Evolutionary conservation across 2,113 vertebrate genomes (phyloP), one percentile per base, ranked within the genome.

Genomic region (Pachyramphus minor): DNA sequence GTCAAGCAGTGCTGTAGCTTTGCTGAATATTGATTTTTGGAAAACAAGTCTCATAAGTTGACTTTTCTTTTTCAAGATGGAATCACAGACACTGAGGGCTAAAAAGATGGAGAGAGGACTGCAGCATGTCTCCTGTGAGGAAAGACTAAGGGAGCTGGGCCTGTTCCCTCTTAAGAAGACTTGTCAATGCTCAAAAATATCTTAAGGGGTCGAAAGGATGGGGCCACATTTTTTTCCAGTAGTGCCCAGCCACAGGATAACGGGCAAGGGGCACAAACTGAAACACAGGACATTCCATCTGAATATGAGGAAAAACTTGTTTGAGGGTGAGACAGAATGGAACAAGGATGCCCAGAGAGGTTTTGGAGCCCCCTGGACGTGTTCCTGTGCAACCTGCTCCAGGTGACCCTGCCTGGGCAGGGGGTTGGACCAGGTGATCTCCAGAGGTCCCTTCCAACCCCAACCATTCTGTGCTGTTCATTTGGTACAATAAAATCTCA

Each of bases 21-120:
- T 90, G 67, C 56, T 81, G 79, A 93, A 75, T 68, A 94, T 1
- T 31, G 27, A 60, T 39, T 74, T 91, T 75, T 88, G 53, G 49
- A 71, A 79, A 58, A 80, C 6, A 42, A 22, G 22, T 47, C 92
- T 84, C 82, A 8, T 13, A 82, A 89, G 63, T 79, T 74, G 44
- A 80, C 16, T 71, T 83, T 72, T 83, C 80, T 95, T 22, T 93
- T 81, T 87, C 44, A 62, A 84, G 94, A 90, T 44, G 79, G 90
- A 96, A 96, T 96, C 73, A 89, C 45, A 95, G 47, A 33, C 62
- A 44, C 14, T 24, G 42, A 42, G 22, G 31, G 33, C 10, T 77
- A 58, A 4, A 63, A 63, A 71, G 35, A 44, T 9, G 25, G 33
- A 69, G 31, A 41, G 39, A 35, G 53, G 55, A 15, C 49, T 69